Conservation (phyloP, 2,888 invertebrate genomes). For the Lobophora halterata region DNA sequence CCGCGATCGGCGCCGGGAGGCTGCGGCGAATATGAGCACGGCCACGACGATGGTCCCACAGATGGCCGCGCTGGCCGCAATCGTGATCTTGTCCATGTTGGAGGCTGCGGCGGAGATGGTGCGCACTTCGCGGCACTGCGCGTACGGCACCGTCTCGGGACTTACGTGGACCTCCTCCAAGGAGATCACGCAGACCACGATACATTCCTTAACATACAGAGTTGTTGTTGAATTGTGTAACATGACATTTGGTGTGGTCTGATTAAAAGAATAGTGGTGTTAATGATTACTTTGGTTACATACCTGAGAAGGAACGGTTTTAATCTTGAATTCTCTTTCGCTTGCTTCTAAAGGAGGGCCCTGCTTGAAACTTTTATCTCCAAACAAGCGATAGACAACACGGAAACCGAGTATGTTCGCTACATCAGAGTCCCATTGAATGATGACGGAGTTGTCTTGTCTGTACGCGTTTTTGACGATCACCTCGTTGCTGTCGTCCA, state of each 20-base stretch:
- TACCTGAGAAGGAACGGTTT: slow-evolving; percentile 94
- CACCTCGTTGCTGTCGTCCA: slow-evolving; percentile 87
- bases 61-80: slow-evolving; percentile 95
- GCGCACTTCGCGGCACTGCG: slow-evolving; percentile 93
- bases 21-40: slow-evolving; percentile 93
- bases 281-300: slow-evolving; percentile 8
- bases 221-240: too few relatives aligned
- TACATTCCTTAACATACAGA: slow-evolving; percentile 86
- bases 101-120: slow-evolving; percentile 91
- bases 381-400: slow-evolving; percentile 93
- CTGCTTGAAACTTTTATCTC: slow-evolving; percentile 93
- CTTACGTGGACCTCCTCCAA: slow-evolving; percentile 93
- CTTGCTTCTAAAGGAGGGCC: slow-evolving; percentile 94
- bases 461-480: slow-evolving; percentile 92
- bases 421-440: slow-evolving; percentile 95
- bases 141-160: slow-evolving; percentile 91
- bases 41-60: slow-evolving; percentile 95
- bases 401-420: slow-evolving; percentile 93
- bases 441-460: slow-evolving; percentile 92
- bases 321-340: slow-evolving; percentile 95
- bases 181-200: slow-evolving; percentile 95
- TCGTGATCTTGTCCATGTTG: slow-evolving; percentile 97
- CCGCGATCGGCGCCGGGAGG: slow-evolving; percentile 88
- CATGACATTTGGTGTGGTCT: too few relatives aligned
- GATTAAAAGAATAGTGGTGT: too few relatives aligned